Conservation (phyloP, 2,888 invertebrate genomes). For the Bugulina stolonifera region DNA sequence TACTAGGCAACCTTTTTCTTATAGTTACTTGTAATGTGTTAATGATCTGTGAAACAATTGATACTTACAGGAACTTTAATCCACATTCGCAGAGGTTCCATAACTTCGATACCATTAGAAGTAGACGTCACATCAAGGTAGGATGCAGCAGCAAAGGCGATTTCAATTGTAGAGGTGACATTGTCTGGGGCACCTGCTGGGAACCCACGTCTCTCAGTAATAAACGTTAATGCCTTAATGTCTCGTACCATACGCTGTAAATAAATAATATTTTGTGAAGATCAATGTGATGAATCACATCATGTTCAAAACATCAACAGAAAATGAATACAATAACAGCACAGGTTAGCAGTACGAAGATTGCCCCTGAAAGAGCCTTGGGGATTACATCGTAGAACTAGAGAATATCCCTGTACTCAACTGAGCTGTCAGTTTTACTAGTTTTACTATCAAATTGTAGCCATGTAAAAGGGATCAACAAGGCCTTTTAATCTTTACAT, state of each 20-base stretch:
- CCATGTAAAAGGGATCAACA: no score
- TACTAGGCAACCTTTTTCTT: no score
- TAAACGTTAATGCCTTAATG: neutral
- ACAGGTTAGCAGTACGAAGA: no score
- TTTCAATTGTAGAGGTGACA: neutral
- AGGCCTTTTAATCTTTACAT: no score
- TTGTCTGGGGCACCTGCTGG: neutral
- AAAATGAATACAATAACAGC: no score
- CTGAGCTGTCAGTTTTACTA: neutral
- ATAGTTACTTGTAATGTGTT: neutral
- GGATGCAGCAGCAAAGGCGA: neutral
- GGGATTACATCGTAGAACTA: no score
- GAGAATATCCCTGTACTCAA: no score
- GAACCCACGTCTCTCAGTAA: neutral
- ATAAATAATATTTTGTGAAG: no score
- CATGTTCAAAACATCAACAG: no score
- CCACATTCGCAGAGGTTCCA: conserved; percentile 1
- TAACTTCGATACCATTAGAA: neutral
- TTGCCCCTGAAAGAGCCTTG: no score
- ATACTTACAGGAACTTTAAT: conserved; percentile 10
- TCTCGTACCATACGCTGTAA: conserved; percentile 3
- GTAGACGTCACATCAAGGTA: neutral
- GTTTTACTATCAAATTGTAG: neutral
- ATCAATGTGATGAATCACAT: no score
- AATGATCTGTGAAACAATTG: neutral